These are phyloP conservation scores for Goniozus legneri DNA, from an alignment of 1,140 invertebrate genomes.

Conservation along the genomic window DNA sequence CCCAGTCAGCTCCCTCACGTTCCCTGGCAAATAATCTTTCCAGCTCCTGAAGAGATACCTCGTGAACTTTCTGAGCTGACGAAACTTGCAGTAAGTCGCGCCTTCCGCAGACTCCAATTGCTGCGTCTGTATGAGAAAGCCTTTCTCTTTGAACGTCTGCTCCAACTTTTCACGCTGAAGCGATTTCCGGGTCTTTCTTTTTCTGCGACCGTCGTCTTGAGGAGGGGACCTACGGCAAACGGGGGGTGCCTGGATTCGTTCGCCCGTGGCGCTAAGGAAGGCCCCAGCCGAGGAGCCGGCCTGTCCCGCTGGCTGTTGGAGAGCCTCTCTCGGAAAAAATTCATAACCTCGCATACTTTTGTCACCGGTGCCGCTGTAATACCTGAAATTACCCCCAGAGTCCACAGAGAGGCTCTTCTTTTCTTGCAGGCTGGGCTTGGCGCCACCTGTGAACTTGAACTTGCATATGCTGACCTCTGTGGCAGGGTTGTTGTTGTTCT, in stretches of 20 bases:
- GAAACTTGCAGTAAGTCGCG: slow-evolving; percentile 90
- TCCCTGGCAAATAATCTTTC: slow-evolving; percentile 87
- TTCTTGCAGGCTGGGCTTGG: slow-evolving; percentile 80
- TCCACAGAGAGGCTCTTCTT: slow-evolving; percentile 88
- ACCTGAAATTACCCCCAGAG: slow-evolving; percentile 79
- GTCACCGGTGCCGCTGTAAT: slow-evolving; percentile 72
- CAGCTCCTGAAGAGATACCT: slow-evolving; percentile 87
- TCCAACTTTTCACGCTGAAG: slow-evolving; percentile 83
- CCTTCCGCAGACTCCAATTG: slow-evolving; percentile 88
- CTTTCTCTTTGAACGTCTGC: slow-evolving; percentile 88
- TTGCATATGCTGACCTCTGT: slow-evolving; percentile 87
- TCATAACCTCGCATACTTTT: slow-evolving; percentile 75
- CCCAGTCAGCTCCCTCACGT: slow-evolving; percentile 56
- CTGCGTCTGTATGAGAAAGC: slow-evolving; percentile 88
- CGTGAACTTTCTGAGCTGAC: slow-evolving; percentile 87
- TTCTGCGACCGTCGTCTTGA: slow-evolving; percentile 58
- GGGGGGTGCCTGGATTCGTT: slow-evolving; percentile 52
- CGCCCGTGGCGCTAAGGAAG: slow-evolving; percentile 55
- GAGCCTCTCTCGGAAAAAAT: slow-evolving; percentile 68
- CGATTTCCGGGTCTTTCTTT: slow-evolving; percentile 75
- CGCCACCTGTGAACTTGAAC: slow-evolving; percentile 88
- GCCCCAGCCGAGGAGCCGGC: slow-evolving; percentile 51
- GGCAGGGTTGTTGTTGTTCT: slow-evolving; percentile 69
- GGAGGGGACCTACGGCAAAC: slow-evolving; percentile 23
- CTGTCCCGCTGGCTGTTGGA: slow-evolving; percentile 58